These are phyloP conservation scores for Caenorhabditis parvicauda DNA, from an alignment of 2,888 invertebrate species.

Conservation along the genomic window DNA sequence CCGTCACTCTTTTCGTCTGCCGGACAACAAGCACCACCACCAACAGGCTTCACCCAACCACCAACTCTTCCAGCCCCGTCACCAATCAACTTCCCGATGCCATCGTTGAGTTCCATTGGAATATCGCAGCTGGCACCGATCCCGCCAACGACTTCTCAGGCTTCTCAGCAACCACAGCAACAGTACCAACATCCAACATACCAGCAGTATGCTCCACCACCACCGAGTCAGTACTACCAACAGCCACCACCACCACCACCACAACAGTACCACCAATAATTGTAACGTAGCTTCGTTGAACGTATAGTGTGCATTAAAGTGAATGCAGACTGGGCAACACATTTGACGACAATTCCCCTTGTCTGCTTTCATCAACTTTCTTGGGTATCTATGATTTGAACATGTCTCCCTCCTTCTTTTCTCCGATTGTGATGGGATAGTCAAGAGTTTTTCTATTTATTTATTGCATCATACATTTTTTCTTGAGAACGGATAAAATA, in stretches of 20 bases:
- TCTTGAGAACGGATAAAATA: background rate
- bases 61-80: constrained; percentile 28
- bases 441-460: constrained; percentile 12
- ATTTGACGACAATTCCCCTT: constrained; percentile 3
- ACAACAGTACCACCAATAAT: background rate
- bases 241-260: constrained; percentile 13
- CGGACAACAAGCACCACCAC: constrained; percentile 11
- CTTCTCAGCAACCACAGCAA: constrained; percentile 7
- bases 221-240: constrained; percentile 11
- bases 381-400: background rate
- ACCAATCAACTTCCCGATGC: constrained; percentile 57
- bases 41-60: background rate
- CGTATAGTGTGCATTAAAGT: background rate
- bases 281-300: background rate
- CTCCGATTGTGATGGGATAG: constrained; percentile 9
- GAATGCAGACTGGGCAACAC: background rate
- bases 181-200: constrained; percentile 5
- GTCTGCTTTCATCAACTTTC: background rate
- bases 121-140: constrained; percentile 51
- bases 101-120: constrained; percentile 61
- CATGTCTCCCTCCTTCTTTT: constrained; percentile 6
- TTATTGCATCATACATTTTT: background rate
- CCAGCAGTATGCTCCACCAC: background rate
- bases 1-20: constrained; percentile 26
- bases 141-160: constrained; percentile 5